Evolutionary conservation across 1,140 invertebrate genomes (phyloP).

Genomic region (Brachionus manjavacas): DNA sequence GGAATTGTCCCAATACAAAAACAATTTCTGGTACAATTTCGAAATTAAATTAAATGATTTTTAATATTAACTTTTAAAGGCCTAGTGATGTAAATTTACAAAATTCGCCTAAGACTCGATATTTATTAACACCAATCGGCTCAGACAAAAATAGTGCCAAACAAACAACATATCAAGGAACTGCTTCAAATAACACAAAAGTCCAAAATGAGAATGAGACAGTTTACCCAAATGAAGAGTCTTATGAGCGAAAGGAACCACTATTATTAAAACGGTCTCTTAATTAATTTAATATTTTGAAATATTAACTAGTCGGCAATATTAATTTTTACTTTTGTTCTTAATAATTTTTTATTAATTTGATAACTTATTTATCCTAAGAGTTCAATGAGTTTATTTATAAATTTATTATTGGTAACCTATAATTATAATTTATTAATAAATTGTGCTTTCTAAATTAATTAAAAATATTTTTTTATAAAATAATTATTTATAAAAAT

Average conservation of each 20-base stretch:
- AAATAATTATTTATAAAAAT: too few relatives aligned
- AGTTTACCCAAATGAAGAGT: not conserved
- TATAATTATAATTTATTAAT: not conserved
- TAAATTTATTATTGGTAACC: not conserved
- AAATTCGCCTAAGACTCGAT: not conserved
- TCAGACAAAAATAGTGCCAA: not conserved
- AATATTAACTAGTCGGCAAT: not conserved
- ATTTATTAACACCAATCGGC: not conserved
- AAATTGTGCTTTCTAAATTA: not conserved
- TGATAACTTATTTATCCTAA: not conserved
- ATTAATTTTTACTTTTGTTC: not conserved
- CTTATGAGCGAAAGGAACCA: conserved; percentile 11
- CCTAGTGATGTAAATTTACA: not conserved
- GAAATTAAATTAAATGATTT: not conserved
- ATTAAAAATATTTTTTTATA: too few relatives aligned
- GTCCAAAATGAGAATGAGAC: not conserved
- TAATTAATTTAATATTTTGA: not conserved
- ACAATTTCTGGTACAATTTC: too few relatives aligned
- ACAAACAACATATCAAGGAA: not conserved
- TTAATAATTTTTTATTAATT: not conserved
- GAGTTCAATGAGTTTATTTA: not conserved
- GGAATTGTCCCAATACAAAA: too few relatives aligned
- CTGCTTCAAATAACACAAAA: not conserved
- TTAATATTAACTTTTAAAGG: not conserved
- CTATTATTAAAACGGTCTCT: not conserved